These are phyloP conservation scores for Chinchilla lanigera DNA, from an alignment of 2,113 vertebrate genomes.

Conservation along the genomic window DNA sequence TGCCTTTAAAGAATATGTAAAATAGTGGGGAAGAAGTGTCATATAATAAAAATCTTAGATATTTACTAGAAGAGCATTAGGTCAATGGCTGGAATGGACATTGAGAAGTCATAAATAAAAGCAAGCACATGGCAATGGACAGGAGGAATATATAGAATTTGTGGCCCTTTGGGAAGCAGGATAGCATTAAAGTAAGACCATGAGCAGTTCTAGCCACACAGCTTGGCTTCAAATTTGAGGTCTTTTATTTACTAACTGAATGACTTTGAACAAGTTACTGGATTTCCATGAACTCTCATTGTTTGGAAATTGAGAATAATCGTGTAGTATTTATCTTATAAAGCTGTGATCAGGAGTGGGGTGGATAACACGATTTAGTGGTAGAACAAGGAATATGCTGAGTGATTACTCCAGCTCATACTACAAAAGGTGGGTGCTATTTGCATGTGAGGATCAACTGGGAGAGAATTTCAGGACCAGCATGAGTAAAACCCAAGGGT, in stretches of 20 bases:
- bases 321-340: neutral
- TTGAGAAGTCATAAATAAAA: neutral
- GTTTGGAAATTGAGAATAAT: neutral
- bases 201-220: neutral
- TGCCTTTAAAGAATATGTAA: neutral
- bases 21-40: neutral
- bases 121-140: neutral
- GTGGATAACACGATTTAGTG: neutral
- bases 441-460: neutral
- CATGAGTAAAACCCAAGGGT: neutral
- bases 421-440: neutral
- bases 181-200: neutral
- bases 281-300: neutral
- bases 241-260: neutral
- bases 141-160: neutral
- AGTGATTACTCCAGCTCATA: neutral
- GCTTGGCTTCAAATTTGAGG: neutral
- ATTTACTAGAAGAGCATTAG: neutral
- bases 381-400: neutral
- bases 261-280: neutral
- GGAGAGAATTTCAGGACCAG: neutral
- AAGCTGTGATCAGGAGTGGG: neutral
- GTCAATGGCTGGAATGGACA: neutral
- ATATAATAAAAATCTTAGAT: neutral
- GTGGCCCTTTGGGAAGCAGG: neutral